Base-by-base conservation (phyloP, 2,888 invertebrate species). In the Aplocera efformata region DNA sequence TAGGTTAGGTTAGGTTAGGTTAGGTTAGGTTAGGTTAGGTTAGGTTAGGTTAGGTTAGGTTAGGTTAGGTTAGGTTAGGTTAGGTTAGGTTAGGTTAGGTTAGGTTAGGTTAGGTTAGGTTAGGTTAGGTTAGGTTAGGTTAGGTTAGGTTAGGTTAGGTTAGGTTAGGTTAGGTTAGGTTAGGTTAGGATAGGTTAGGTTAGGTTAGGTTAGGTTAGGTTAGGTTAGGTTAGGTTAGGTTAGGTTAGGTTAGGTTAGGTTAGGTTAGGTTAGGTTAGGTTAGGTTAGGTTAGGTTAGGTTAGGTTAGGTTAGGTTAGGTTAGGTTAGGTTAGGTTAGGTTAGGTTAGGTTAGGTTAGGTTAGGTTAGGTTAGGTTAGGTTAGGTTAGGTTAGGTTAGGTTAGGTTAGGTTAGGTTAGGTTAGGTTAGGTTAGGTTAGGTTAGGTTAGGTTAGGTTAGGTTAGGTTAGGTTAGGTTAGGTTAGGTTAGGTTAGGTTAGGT, bases 21-120 rank as follows among this genome's bases (percentile, higher is more conserved):
- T 42, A 40, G 50, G 46, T 42, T 45, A 42, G 45, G 42, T 45
- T 42, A 39, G 42, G 38, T 42, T 45, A 42, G 46, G 46, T 25
- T 27, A 28, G 34, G 41, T 29, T 38, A 42, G 47, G 42, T 39
- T 42, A 39, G 39, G 47, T 36, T 42, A 36, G 40, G 42, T 32
- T 32, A 32, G 39, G 39, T 43, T 33, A 37, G 37, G 43, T 32
- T 32, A 28, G 33, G 42, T 42, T 49, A 44, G 48, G 48, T 42
- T 49, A 44, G 48, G 48, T 49, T 42, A 35, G 48, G 48, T 48
- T 49, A 42, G 45, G 45, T 42, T 42, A 42, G 45, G 45, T 45
- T 48, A 49, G 48, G 42, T 43, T 42, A 36, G 44, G 44, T 49
- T 49, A 44, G 44, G 48, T 49, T 49, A 44, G 48, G 48, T 49